Evolutionary conservation across 2,113 vertebrate species (phyloP).

Genomic region (Oncorhynchus masou): DNA sequence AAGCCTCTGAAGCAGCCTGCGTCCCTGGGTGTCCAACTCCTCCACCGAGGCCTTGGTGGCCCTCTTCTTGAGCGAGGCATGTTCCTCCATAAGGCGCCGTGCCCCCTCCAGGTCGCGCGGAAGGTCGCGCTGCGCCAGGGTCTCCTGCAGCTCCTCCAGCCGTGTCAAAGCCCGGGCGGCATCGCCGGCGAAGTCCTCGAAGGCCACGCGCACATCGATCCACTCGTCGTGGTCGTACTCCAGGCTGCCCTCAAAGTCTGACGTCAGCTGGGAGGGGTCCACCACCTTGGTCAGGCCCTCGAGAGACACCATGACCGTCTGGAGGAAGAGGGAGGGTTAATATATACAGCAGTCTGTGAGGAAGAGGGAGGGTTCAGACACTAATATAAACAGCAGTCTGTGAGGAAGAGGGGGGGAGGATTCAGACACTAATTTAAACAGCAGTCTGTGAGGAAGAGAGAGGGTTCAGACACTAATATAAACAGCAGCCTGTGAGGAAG

Average conservation of each 20-base stretch:
- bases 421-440: too few relatives aligned
- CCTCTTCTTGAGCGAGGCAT: conserved; percentile 90
- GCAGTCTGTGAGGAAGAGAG: too few relatives aligned
- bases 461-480: too few relatives aligned
- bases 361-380: not conserved
- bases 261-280: conserved; percentile 95
- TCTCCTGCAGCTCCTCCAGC: conserved; percentile 95
- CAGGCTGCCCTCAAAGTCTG: conserved; percentile 95
- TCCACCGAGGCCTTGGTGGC: conserved; percentile 94
- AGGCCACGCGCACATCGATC: conserved; percentile 92
- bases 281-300: conserved; percentile 98
- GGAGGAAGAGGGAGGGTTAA: conserved; percentile 7
- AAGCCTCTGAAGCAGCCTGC: conserved; percentile 89
- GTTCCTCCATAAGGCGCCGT: conserved; percentile 92
- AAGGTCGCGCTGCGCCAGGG: conserved; percentile 93
- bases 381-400: too few relatives aligned
- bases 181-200: conserved; percentile 92
- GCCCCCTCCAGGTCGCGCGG: conserved; percentile 92
- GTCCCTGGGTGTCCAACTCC: conserved; percentile 92
- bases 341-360: too few relatives aligned
- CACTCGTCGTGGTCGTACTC: conserved; percentile 98
- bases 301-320: conserved; percentile 98
- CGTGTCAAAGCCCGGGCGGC: conserved; percentile 88
- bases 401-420: too few relatives aligned
- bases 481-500: too few relatives aligned